Percentiles rank a stretch among this genome's conserved stretches.
Evolutionary conservation across 2,113 vertebrate species (phyloP).

Genomic region (Otolemur garnettii): DNA sequence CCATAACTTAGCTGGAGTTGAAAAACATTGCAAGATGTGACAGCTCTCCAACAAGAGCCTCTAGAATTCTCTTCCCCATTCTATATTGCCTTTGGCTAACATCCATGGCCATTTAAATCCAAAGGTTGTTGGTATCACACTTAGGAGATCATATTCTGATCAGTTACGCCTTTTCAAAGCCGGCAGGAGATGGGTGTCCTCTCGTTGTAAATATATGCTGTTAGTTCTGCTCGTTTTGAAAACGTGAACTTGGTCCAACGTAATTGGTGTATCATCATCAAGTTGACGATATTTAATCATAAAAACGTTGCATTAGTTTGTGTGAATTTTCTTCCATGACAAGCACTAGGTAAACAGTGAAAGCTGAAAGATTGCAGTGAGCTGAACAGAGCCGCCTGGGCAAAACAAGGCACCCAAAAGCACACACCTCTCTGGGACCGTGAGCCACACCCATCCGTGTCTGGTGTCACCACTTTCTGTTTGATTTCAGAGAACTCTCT

Average conservation of each 20-base stretch:
- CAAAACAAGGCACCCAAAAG: rapidly evolving
- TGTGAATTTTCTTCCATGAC: background rate
- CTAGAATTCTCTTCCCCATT: background rate
- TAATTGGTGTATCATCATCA: background rate
- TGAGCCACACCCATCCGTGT: rapidly evolving
- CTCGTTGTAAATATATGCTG: background rate
- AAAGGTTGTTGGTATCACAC: background rate
- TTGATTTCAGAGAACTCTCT: background rate
- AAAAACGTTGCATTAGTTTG: background rate
- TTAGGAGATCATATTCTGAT: background rate
- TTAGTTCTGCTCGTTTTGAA: background rate
- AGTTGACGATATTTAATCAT: background rate
- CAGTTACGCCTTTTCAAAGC: background rate
- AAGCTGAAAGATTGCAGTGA: background rate
- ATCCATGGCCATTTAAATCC: background rate
- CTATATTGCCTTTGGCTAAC: background rate
- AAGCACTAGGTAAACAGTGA: background rate
- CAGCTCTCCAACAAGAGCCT: background rate
- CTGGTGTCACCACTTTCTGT: background rate
- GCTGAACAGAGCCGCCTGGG: background rate
- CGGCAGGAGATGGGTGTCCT: background rate
- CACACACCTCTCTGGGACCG: rapidly evolving
- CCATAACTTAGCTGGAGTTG: background rate
- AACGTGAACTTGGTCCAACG: background rate
- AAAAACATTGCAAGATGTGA: background rate